Conservation (phyloP, 2,113 vertebrate species). For the Hepsetus odoe region DNA sequence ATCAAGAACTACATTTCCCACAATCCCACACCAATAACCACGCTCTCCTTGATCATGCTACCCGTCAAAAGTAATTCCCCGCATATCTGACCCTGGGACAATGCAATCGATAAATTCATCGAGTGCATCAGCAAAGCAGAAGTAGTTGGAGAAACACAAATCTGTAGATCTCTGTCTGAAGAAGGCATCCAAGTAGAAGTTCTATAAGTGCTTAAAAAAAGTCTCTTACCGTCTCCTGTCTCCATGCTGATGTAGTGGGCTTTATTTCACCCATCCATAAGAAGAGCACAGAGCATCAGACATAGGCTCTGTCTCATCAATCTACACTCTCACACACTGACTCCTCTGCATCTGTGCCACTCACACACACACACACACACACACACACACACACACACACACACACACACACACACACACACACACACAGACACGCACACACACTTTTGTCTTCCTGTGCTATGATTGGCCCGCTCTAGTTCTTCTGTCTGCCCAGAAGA, state of each 20-base stretch:
- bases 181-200: not conserved
- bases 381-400: constrained; percentile 31
- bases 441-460: constrained; percentile 32
- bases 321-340: constrained; percentile 32
- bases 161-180: not conserved
- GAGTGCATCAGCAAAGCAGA: not conserved
- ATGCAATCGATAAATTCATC: constrained; percentile 14
- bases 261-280: constrained; percentile 46
- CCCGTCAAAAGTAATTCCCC: not conserved
- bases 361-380: constrained; percentile 39
- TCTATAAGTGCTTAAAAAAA: not conserved
- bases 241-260: constrained; percentile 48
- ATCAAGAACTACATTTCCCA: constrained; percentile 45
- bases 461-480: constrained; percentile 30
- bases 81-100: not conserved
- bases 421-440: constrained; percentile 35
- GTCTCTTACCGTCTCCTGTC: constrained; percentile 54
- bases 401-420: constrained; percentile 40
- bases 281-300: constrained; percentile 14
- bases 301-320: constrained; percentile 20
- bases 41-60: not conserved
- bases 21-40: constrained; percentile 38
- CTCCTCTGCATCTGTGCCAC: constrained; percentile 36
- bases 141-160: not conserved
- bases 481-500: constrained; percentile 33